phyloP scores from a whole-genome alignment of 2,797 vertebrate genomes.

The Apogon hyalosoma region DNA sequence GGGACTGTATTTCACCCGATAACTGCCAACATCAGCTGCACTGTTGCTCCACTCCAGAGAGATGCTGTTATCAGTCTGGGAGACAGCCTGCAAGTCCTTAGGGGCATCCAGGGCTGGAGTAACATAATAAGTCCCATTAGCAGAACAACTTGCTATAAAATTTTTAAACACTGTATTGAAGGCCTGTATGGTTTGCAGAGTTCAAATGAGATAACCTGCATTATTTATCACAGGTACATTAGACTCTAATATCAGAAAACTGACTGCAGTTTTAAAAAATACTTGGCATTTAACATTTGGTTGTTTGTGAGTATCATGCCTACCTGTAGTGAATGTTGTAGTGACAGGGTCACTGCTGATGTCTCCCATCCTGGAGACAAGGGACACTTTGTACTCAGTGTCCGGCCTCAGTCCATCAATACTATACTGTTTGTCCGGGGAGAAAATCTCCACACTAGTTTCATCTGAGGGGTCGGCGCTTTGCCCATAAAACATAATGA shows the following conservation, averaged over 20 bases:
- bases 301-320: not conserved
- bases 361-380: slow-evolving; percentile 85
- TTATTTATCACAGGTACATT: too few species aligned
- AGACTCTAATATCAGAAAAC: too few species aligned
- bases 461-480: slow-evolving; percentile 79
- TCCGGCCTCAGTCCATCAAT: slow-evolving; percentile 88
- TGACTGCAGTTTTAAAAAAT: too few species aligned
- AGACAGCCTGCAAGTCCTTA: slow-evolving; percentile 81
- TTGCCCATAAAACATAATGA: slow-evolving; percentile 86
- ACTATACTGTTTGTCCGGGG: slow-evolving; percentile 89
- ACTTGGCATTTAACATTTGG: not conserved
- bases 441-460: slow-evolving; percentile 84
- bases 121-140: not conserved
- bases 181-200: not conserved
- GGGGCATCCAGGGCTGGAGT: slow-evolving; percentile 90
- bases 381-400: slow-evolving; percentile 89
- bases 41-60: slow-evolving; percentile 93
- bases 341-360: slow-evolving; percentile 85
- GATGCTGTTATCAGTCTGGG: slow-evolving; percentile 90
- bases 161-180: too few species aligned
- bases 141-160: not conserved
- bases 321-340: slow-evolving; percentile 91
- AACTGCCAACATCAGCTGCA: slow-evolving; percentile 83
- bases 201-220: too few species aligned
- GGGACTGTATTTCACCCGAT: slow-evolving; percentile 92